Base-by-base conservation (phyloP, 2,797 vertebrate species). In the Mus caroli region DNA sequence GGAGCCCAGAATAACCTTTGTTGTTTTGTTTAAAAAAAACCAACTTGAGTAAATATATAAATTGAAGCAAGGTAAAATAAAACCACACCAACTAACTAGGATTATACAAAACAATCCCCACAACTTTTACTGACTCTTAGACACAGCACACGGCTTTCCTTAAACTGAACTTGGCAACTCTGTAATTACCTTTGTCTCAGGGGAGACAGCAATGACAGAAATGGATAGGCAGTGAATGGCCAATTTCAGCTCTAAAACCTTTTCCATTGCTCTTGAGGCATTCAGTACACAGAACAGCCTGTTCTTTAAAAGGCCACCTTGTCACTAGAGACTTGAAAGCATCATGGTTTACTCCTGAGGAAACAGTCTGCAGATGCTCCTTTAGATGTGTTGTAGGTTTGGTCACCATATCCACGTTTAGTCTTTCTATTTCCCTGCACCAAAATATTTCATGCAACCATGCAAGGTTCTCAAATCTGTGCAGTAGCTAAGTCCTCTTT, bases 161-260 rank as follows among this genome's bases (percentile, higher is more conserved):
- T 87, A 92, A 96, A 90, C 11, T 75, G 37, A 71, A 95, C 28
- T 26, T 79, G 85, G 73, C 78, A 94, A 40, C 67, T 89, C 9
- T 83, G 37, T 95, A 80, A 96, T 97, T 89, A 69, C n/a, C 22
- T 80, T 77, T 84, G 79, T 89, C 91, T 80, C 46, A 2, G 24
- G 88, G 34, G 86, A 78, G 37, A 34, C 60, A 90, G 86, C 82
- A 54, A 88, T 77, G 86, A 90, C n/a, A 73, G 5, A 15, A 73
- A 40, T 80, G 89, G 94, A 78, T 58, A 88, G 62, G 52, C 83
- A 71, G 20, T 79, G 76, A 92, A 92, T 71, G 79, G 58, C 73
- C 83, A 26, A 91, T 85, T 92, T 84, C 75, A 75, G 69, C 67
- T 76, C 46, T 79, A 54, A 71, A 64, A 10, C 20, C 56, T 88